Conservation (phyloP, 1,140 invertebrate species). For the Tachypleus tridentatus region DNA sequence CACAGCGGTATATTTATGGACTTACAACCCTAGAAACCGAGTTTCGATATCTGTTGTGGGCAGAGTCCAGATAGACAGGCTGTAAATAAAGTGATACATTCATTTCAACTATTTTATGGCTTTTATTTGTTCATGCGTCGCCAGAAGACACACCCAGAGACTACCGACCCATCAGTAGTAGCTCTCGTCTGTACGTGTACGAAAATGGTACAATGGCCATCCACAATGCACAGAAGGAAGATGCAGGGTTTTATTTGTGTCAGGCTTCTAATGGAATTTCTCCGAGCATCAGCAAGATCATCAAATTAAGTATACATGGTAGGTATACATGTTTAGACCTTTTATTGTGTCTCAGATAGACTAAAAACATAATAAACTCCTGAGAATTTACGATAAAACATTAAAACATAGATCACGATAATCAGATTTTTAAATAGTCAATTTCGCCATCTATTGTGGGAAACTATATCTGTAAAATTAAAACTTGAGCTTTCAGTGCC, state of each 20-base stretch:
- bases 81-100: neutral
- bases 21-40: too few species aligned
- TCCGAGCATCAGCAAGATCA: conserved; percentile 58
- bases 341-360: too few species aligned
- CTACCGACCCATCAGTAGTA: conserved; percentile 26
- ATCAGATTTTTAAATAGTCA: too few species aligned
- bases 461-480: too few species aligned
- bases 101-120: neutral
- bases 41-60: too few species aligned
- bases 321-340: conserved; percentile 20
- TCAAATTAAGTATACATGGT: conserved; percentile 43
- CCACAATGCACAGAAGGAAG: conserved; percentile 31
- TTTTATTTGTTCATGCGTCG: neutral
- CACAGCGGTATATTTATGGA: too few species aligned
- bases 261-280: conserved; percentile 93
- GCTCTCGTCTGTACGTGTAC: conserved; percentile 28
- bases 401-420: too few species aligned
- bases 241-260: conserved; percentile 56
- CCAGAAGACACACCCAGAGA: conserved; percentile 19
- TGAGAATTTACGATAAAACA: too few species aligned
- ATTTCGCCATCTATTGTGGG: too few species aligned
- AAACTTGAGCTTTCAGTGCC: too few species aligned
- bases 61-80: neutral
- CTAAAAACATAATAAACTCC: too few species aligned
- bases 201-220: conserved; percentile 42